Evolutionary conservation across 2,113 vertebrate species (phyloP).

Genomic region (Proterorhinus semilunaris): DNA sequence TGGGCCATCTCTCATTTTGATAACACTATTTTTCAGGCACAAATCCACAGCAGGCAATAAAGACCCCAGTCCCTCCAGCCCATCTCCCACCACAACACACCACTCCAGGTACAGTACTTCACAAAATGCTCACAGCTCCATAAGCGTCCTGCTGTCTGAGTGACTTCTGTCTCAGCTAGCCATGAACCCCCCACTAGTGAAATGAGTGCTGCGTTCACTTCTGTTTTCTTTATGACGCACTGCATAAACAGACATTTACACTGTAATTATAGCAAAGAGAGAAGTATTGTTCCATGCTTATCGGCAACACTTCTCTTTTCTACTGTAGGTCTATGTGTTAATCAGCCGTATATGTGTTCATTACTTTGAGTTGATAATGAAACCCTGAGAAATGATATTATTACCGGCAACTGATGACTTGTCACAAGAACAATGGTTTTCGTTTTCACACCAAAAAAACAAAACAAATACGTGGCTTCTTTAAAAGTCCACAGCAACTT

Average conservation of each 20-base stretch:
- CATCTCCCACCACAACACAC: constrained; percentile 16
- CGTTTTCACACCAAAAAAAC: no score
- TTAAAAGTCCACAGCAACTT: no score
- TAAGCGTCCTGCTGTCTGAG: background rate
- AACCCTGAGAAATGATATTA: background rate
- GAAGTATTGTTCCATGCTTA: background rate
- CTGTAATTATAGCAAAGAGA: background rate
- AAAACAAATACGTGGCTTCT: no score
- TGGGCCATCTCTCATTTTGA: background rate
- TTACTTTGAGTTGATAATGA: background rate
- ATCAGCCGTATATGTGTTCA: background rate
- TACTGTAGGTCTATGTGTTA: background rate
- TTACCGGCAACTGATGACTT: no score
- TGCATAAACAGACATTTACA: background rate
- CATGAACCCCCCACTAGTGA: background rate
- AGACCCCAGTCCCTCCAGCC: constrained; percentile 31
- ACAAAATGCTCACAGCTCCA: background rate
- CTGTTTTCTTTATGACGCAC: background rate
- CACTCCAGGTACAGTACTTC: constrained; percentile 43
- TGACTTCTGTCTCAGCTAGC: background rate
- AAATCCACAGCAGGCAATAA: constrained; percentile 48
- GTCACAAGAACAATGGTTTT: no score
- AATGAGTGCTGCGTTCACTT: background rate
- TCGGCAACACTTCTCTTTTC: background rate
- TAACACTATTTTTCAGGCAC: constrained; percentile 49